A percentile compares a stretch with the other conserved stretches of the same genome.
phyloP scores from a whole-genome alignment of 2,113 vertebrate species.

The Cyanoramphus novaezelandiae region DNA sequence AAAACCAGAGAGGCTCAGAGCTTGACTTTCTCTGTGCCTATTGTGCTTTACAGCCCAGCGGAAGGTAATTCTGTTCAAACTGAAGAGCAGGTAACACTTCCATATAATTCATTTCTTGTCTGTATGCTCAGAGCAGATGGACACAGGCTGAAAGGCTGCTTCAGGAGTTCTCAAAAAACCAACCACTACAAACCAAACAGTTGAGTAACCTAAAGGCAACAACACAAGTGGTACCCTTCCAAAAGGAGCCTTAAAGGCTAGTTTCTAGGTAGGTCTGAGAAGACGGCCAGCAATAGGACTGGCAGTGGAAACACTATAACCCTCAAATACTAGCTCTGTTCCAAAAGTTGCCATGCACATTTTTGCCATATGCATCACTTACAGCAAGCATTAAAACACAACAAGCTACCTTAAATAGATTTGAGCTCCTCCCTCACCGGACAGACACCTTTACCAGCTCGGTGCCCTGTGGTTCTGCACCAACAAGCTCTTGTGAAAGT shows the following conservation, averaged over 20 bases:
- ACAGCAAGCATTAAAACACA: not conserved
- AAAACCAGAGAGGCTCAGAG: not conserved
- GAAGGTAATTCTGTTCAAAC: not conserved
- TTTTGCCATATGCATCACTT: not conserved
- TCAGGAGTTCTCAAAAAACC: not conserved
- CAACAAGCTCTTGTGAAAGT: slow-evolving; percentile 44
- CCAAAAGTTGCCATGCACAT: not conserved
- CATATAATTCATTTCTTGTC: not conserved
- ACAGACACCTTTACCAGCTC: slow-evolving; percentile 12
- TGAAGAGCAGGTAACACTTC: not conserved
- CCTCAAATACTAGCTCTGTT: not conserved
- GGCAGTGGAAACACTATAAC: not conserved
- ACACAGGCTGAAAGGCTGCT: not conserved
- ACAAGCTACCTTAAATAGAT: not conserved
- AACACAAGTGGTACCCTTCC: not conserved
- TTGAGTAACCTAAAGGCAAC: not conserved
- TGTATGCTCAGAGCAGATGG: not conserved
- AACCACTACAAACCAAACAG: not conserved
- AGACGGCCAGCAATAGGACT: not conserved
- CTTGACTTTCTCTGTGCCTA: not conserved
- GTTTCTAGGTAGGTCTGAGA: not conserved
- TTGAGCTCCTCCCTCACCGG: not conserved
- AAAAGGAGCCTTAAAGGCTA: not conserved
- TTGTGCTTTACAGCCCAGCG: not conserved
- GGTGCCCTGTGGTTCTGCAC: not conserved